These are phyloP conservation scores for Mustela nigripes DNA, from an alignment of 2,113 vertebrate species.

Conservation along the genomic window DNA sequence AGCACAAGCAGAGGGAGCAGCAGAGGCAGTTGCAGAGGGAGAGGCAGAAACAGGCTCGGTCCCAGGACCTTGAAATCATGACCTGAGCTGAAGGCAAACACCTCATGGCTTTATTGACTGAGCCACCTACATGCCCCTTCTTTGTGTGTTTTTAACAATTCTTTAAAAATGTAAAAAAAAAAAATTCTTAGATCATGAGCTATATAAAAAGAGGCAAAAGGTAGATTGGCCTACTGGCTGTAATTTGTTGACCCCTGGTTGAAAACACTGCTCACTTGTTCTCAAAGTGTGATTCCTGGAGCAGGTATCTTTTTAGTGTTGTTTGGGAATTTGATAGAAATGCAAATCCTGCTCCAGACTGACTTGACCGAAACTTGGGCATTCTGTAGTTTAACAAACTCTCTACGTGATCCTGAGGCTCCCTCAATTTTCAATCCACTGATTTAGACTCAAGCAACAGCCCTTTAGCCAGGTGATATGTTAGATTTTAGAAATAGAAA, in stretches of 20 bases:
- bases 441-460: not conserved
- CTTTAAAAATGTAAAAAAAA: not conserved
- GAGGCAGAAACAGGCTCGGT: too few species aligned
- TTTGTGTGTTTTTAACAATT: not conserved
- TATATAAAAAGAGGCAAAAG: not conserved
- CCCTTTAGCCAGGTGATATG: not conserved
- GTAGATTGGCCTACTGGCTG: not conserved
- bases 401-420: not conserved
- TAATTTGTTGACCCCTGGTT: not conserved
- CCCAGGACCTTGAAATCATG: too few species aligned
- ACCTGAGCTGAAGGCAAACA: too few species aligned
- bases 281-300: not conserved
- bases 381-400: not conserved
- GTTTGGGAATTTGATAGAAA: not conserved
- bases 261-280: not conserved
- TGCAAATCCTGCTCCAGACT: not conserved
- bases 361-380: not conserved
- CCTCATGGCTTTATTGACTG: too few species aligned
- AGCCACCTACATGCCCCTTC: not conserved
- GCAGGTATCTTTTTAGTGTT: not conserved
- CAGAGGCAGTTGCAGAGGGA: too few species aligned
- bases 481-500: not conserved
- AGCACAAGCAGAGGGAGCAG: too few species aligned
- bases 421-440: not conserved
- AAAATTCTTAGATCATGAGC: not conserved